Evolutionary conservation across 2,888 invertebrate genomes (phyloP), one percentile per base, ranked within the genome.

Genomic region (Colostygia pectinataria): DNA sequence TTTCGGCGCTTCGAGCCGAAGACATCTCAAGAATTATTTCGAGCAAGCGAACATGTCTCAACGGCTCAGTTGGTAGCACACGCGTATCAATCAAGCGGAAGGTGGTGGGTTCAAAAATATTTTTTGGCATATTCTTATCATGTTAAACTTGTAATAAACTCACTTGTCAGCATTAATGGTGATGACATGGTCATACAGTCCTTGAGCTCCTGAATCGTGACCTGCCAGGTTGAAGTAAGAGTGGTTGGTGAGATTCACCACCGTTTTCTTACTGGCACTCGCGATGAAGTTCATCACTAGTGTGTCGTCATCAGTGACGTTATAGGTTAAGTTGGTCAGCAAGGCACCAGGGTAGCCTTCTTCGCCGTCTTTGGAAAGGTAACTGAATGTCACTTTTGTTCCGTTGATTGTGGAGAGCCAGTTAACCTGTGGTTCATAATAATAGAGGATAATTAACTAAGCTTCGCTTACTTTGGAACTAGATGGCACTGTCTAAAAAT

Each of bases 151-250:
- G n/a, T n/a, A n/a, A 18, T 27, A 24, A 9, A 67, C 77, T 69
- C 77, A 84, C 97, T 94, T 59, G 77, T 96, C 94, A 33, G 96
- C 95, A 68, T 95, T 95, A 12, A 98, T 91, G 10, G 85, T 77
- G 8, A 96, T 83, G 2, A 83, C 70, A 69, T 96, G 96, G 29
- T 95, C 92, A 64, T 93, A 93, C 4, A 96, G 59, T 61, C 93
- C 94, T 2, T 83, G 77, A 0, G 93, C 90, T 0, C 95, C 96
- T 1, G 91, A 76, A 2, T 86, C 91, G 84, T 98, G 96, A 0
- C 98, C 98, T 23, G 95, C 96, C 52, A 99, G 85, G 81, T 99
- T 99, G 80, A 98, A 98, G 78, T 98, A 99, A 7, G 96, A 93
- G 78, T 99, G 98, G 79, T 97, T 98, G 6, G 97, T 97, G 57